phyloP scores from a whole-genome alignment of 1,140 invertebrate genomes.

The Drosophila kurseongensis region DNA sequence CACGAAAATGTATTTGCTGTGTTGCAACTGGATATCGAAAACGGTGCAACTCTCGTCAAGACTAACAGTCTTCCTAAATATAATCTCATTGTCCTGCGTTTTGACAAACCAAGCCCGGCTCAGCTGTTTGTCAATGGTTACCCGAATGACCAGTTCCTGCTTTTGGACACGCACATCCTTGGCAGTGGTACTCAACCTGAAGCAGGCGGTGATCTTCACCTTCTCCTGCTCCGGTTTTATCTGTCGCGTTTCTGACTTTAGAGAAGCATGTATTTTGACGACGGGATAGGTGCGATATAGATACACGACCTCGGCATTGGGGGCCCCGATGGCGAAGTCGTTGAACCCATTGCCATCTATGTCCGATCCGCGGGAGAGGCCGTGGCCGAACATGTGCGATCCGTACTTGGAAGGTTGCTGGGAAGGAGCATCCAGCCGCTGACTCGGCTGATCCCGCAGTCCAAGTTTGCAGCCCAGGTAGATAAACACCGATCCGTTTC shows the following conservation, averaged over 20 bases:
- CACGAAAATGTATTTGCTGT: conserved; percentile 80
- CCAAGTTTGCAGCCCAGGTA: conserved; percentile 87
- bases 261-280: conserved; percentile 84
- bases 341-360: conserved; percentile 88
- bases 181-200: conserved; percentile 70
- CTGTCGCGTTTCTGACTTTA: conserved; percentile 85
- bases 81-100: conserved; percentile 60
- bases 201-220: conserved; percentile 85
- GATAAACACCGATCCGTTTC: conserved; percentile 88
- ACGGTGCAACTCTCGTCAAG: conserved; percentile 57
- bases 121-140: conserved; percentile 71
- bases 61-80: conserved; percentile 58
- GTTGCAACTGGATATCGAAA: conserved; percentile 68
- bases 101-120: conserved; percentile 71
- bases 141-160: conserved; percentile 61
- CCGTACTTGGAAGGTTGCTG: conserved; percentile 63
- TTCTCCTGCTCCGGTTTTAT: conserved; percentile 85
- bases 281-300: conserved; percentile 87
- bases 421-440: conserved; percentile 82
- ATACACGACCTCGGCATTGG: conserved; percentile 86
- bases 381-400: conserved; percentile 85
- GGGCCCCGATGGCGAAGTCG: conserved; percentile 88
- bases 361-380: conserved; percentile 88
- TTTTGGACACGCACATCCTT: conserved; percentile 47
- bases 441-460: conserved; percentile 85